phyloP scores from a whole-genome alignment of 2,113 vertebrate species.

The Amphiprion percula region DNA sequence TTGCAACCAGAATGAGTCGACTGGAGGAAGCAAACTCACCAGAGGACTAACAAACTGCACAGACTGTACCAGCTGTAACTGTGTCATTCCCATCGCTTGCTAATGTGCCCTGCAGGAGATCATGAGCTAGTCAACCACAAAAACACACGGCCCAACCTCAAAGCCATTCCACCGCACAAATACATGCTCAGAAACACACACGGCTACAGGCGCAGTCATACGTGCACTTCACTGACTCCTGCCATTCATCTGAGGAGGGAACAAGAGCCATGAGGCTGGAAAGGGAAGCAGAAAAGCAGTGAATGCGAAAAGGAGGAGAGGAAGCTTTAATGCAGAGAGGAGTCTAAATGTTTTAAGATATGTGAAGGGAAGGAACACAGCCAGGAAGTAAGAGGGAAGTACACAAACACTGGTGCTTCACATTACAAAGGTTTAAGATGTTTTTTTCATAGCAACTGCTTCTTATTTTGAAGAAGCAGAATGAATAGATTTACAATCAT shows the following conservation, averaged over 20 bases:
- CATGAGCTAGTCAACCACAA: conserved; percentile 45
- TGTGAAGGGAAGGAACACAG: background rate
- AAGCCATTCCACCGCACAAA: conserved; percentile 14
- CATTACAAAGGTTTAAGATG: too few relatives aligned
- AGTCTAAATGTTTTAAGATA: background rate
- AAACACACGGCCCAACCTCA: conserved; percentile 44
- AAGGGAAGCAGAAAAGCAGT: background rate
- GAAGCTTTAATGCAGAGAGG: background rate
- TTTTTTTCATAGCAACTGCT: too few relatives aligned
- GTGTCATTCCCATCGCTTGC: conserved; percentile 49
- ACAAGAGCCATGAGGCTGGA: conserved; percentile 16
- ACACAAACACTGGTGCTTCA: too few relatives aligned
- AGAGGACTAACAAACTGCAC: conserved; percentile 22
- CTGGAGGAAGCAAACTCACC: background rate
- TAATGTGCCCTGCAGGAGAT: conserved; percentile 58
- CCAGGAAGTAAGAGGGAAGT: background rate
- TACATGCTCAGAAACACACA: conserved; percentile 33
- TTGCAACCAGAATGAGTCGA: background rate
- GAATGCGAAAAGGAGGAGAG: background rate
- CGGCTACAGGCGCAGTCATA: conserved; percentile 17
- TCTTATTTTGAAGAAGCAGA: too few relatives aligned
- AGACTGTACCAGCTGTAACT: conserved; percentile 46
- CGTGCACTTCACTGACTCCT: conserved; percentile 31
- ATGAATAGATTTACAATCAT: too few relatives aligned
- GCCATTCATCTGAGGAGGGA: conserved; percentile 23